Conservation (phyloP, 2,888 invertebrate species). For the Pediacus dermestoides region DNA sequence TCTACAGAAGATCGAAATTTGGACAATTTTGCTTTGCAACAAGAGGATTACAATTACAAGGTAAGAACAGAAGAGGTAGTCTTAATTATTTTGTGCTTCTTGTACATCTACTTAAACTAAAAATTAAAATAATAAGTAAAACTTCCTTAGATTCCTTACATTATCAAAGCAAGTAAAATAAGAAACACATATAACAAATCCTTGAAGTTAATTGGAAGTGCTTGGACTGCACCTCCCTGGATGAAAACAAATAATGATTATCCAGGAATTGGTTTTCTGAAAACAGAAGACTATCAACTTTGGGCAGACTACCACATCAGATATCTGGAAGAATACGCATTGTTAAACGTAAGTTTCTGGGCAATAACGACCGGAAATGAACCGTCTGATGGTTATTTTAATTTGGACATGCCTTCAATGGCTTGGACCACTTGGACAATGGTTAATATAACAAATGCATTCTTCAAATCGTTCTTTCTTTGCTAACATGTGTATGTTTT, state of each 20-base stretch:
- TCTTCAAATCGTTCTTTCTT: too few relatives aligned
- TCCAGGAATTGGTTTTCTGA: slow-evolving; percentile 43
- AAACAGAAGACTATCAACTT: slow-evolving; percentile 59
- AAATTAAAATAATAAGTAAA: too few relatives aligned
- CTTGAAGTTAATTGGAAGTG: slow-evolving; percentile 52
- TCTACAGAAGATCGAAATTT: slow-evolving; percentile 52
- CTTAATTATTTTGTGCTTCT: too few relatives aligned
- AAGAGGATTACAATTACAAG: slow-evolving; percentile 68
- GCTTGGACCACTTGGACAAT: slow-evolving; percentile 18
- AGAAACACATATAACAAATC: slow-evolving; percentile 20
- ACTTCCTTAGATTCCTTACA: slow-evolving; percentile 32
- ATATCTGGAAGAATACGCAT: slow-evolving; percentile 73
- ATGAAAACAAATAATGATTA: slow-evolving; percentile 49
- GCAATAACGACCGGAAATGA: slow-evolving; percentile 86
- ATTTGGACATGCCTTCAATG: slow-evolving; percentile 18
- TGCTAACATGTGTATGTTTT: too few relatives aligned
- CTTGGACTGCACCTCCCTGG: slow-evolving; percentile 53
- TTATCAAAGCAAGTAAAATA: slow-evolving; percentile 28
- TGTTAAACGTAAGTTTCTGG: slow-evolving; percentile 68
- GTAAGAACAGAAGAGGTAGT: too few relatives aligned
- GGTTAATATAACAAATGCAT: too few relatives aligned
- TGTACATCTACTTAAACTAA: too few relatives aligned
- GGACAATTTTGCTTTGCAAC: slow-evolving; percentile 59
- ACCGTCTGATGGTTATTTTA: slow-evolving; percentile 60
- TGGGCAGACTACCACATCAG: slow-evolving; percentile 80